Evolutionary conservation across 2,113 vertebrate genomes (phyloP).

Genomic region (Apus apus): DNA sequence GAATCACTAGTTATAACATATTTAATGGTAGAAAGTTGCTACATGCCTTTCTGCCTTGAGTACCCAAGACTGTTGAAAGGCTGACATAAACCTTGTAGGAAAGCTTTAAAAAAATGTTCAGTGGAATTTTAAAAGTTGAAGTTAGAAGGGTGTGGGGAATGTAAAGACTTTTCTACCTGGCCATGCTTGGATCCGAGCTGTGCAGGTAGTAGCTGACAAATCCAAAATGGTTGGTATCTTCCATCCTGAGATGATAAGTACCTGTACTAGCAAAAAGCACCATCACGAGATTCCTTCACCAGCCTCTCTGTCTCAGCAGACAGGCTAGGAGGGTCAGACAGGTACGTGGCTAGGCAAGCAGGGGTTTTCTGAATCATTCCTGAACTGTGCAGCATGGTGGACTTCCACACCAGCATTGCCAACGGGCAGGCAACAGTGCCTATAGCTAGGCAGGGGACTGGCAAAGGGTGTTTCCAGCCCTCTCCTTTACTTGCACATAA

Average conservation of each 20-base stretch:
- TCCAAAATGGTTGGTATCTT: not conserved
- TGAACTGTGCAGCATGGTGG: not conserved
- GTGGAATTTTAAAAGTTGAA: not conserved
- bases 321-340: not conserved
- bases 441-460: fast-evolving
- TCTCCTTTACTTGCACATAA: not conserved
- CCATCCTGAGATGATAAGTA: not conserved
- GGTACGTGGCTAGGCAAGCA: not conserved
- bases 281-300: not conserved
- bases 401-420: not conserved
- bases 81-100: not conserved
- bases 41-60: not conserved
- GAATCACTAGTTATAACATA: not conserved
- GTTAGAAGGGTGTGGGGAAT: not conserved
- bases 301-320: not conserved
- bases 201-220: not conserved
- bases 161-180: not conserved
- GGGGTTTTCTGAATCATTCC: not conserved
- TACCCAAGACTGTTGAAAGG: not conserved
- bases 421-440: not conserved
- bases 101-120: not conserved
- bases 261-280: not conserved
- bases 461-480: not conserved
- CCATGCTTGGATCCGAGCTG: not conserved
- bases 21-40: not conserved